phyloP scores from a whole-genome alignment of 2,888 invertebrate genomes.

The Troides helena region DNA sequence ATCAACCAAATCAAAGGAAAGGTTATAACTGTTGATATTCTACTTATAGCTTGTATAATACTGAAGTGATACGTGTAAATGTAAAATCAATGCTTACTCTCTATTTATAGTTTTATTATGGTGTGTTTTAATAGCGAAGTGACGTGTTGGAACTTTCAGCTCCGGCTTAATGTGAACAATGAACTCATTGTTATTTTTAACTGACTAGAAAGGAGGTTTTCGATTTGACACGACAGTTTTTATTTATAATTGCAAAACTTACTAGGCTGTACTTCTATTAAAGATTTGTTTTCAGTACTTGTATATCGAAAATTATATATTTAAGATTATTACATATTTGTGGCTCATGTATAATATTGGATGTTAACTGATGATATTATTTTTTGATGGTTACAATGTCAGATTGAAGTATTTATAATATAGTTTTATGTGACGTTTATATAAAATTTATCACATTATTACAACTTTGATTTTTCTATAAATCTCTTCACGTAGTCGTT shows the following conservation, averaged over 20 bases:
- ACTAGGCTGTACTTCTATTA: too few relatives aligned
- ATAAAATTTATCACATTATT: too few relatives aligned
- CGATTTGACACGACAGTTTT: too few relatives aligned
- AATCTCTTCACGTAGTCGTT: neutral
- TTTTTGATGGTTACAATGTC: too few relatives aligned
- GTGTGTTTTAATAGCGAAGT: conserved; percentile 7
- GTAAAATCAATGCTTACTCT: neutral
- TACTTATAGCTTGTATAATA: neutral
- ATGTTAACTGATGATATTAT: too few relatives aligned
- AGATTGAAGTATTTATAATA: too few relatives aligned
- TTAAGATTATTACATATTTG: too few relatives aligned
- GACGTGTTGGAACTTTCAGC: conserved; percentile 5
- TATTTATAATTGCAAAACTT: too few relatives aligned
- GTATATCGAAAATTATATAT: too few relatives aligned
- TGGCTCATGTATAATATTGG: too few relatives aligned
- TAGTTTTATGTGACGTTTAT: too few relatives aligned
- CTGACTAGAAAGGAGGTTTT: neutral
- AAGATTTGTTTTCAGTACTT: too few relatives aligned
- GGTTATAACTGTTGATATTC: neutral
- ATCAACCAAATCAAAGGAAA: neutral
- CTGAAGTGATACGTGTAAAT: neutral
- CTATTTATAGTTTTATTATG: conserved; percentile 7
- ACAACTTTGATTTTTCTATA: neutral
- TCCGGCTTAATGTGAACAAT: neutral
- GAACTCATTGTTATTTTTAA: neutral